Evolutionary conservation across 2,113 vertebrate species (phyloP).

Genomic region (Xyrauchen texanus): DNA sequence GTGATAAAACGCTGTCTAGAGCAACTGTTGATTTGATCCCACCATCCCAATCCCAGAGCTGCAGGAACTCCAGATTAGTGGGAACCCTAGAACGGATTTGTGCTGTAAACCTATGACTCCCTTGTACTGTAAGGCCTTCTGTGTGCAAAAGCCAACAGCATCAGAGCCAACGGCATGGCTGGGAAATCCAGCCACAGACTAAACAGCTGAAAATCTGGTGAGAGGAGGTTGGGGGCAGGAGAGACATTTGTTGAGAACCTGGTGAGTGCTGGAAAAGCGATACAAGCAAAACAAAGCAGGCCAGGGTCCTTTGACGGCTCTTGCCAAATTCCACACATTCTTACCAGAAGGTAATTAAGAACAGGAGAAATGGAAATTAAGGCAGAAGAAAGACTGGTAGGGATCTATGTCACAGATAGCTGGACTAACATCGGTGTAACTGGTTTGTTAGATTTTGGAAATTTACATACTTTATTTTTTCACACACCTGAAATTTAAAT

Average conservation of each 20-base stretch:
- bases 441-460: too few relatives aligned
- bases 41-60: slow-evolving; percentile 29
- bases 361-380: slow-evolving; percentile 45
- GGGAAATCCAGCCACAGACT: slow-evolving; percentile 75
- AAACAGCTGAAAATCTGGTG: slow-evolving; percentile 70
- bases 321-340: slow-evolving; percentile 66
- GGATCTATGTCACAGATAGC: too few relatives aligned
- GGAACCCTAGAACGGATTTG: slow-evolving; percentile 42
- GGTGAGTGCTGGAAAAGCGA: slow-evolving; percentile 66
- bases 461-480: too few relatives aligned
- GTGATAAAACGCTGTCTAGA: not conserved
- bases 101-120: slow-evolving; percentile 34
- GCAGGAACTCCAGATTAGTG: slow-evolving; percentile 33
- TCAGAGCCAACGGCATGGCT: slow-evolving; percentile 53
- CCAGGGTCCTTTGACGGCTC: slow-evolving; percentile 45
- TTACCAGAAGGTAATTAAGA: slow-evolving; percentile 63
- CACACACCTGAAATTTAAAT: too few relatives aligned
- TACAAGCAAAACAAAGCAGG: slow-evolving; percentile 72
- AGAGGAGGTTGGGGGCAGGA: slow-evolving; percentile 42
- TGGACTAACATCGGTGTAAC: too few relatives aligned
- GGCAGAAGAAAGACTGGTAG: too few relatives aligned
- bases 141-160: slow-evolving; percentile 57
- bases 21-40: too few relatives aligned
- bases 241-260: slow-evolving; percentile 67
- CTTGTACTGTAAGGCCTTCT: slow-evolving; percentile 35